phyloP scores from a whole-genome alignment of 2,888 invertebrate genomes.

The Parapristionchus giblindavisi region DNA sequence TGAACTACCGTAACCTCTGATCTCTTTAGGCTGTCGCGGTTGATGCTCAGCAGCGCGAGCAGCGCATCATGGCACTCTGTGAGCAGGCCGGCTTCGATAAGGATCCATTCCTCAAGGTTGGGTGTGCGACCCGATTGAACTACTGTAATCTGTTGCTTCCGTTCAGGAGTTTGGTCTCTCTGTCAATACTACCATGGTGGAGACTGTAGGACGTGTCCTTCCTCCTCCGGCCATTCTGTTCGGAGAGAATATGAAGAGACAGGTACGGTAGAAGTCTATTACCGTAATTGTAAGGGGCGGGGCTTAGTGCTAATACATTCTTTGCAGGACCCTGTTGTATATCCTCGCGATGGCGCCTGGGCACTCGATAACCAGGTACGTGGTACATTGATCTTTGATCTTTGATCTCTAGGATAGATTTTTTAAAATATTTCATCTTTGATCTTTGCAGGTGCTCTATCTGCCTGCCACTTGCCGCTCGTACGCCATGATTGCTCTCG shows the following conservation, averaged over 20 bases:
- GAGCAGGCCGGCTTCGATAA: conserved; percentile 59
- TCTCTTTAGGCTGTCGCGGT: conserved; percentile 59
- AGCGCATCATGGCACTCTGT: conserved; percentile 55
- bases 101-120: conserved; percentile 59
- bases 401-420: neutral
- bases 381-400: neutral
- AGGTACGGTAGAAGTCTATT: conserved; percentile 11
- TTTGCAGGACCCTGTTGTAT: conserved; percentile 54
- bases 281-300: neutral
- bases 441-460: conserved; percentile 47
- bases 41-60: conserved; percentile 62
- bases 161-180: conserved; percentile 56
- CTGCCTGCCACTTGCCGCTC: conserved; percentile 57
- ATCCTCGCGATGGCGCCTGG: conserved; percentile 65
- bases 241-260: conserved; percentile 52
- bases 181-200: conserved; percentile 59
- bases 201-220: conserved; percentile 63
- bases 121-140: neutral
- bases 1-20: conserved; percentile 12
- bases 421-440: conserved; percentile 1
- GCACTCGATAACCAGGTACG: conserved; percentile 58
- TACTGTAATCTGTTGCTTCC: conserved; percentile 12
- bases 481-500: conserved; percentile 63
- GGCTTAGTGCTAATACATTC: neutral
- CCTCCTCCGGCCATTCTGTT: conserved; percentile 62